These are phyloP conservation scores for Patella caerulea DNA, from an alignment of 2,888 invertebrate species.

Conservation along the genomic window DNA sequence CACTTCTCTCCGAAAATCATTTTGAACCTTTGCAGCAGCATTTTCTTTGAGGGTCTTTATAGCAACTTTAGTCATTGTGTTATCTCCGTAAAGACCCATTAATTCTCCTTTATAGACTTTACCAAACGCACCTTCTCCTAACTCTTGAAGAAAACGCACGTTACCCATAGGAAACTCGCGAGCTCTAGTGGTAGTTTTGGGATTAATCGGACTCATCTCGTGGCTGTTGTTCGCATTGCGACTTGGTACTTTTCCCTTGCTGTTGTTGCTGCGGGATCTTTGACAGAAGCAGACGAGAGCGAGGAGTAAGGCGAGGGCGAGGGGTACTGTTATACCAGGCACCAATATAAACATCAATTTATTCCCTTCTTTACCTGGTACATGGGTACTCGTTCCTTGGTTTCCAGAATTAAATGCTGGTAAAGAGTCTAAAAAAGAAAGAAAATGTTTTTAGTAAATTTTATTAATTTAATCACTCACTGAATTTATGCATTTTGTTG, in stretches of 20 bases:
- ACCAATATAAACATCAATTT: constrained; percentile 77
- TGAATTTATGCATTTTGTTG: too few relatives aligned
- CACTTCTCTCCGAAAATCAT: constrained; percentile 93
- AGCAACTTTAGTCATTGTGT: constrained; percentile 81
- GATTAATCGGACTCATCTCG: constrained; percentile 64
- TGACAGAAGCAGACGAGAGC: constrained; percentile 68
- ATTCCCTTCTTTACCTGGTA: constrained; percentile 48
- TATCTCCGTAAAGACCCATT: constrained; percentile 70
- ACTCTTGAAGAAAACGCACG: constrained; percentile 71
- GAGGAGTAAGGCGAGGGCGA: constrained; percentile 64
- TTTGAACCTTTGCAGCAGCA: constrained; percentile 90
- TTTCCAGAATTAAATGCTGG: not conserved
- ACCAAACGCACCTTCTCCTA: constrained; percentile 85
- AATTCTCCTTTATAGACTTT: constrained; percentile 98
- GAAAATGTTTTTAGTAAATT: too few relatives aligned
- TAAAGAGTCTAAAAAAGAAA: not conserved
- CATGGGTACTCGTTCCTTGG: constrained; percentile 6
- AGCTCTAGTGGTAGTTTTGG: constrained; percentile 75
- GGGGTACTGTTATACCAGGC: constrained; percentile 70
- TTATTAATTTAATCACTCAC: too few relatives aligned
- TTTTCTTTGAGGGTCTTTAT: constrained; percentile 95
- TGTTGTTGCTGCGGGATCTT: constrained; percentile 43
- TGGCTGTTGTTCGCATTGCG: constrained; percentile 41
- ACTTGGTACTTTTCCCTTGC: constrained; percentile 36
- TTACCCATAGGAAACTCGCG: constrained; percentile 89